Evolutionary conservation across 2,113 vertebrate genomes (phyloP), one percentile per base, ranked within the genome.

Genomic region (Indicator indicator): DNA sequence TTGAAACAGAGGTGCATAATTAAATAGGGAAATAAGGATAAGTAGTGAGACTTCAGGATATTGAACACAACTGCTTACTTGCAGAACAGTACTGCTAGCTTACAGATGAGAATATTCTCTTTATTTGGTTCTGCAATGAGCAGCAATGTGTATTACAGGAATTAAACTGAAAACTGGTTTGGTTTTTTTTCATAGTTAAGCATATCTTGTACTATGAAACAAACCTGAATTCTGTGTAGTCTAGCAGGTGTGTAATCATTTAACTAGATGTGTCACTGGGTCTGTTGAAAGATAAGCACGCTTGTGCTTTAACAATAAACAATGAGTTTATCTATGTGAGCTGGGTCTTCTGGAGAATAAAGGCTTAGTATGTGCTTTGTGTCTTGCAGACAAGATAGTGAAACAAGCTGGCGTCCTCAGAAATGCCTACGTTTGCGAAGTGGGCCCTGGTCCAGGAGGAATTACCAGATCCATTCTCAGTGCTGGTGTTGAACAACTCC

Each of bases 361-460:
- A 92, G 89, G 18, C 72, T 71, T 50, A 78, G 9, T 83, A 36
- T 96, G 38, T 83, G 89, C 81, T 95, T 94, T 88, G 55, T 96
- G 64, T 94, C 76, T 96, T 97, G 60, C 97, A 99, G 99, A 99
- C 97, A 99, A 99, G 97, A 99, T 99, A 89, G 98, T 99, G 55
- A 98, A 98, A 81, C 98, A 99, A 85, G 98, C 99, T 32, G 99
- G 99, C 0, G 89, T 83, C 88, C 97, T 99, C 94, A 98, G 90
- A 93, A 93, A 98, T 56, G 97, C 98, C 24, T 92, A 98, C 26
- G 99, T 99, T 56, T 99, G 99, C 4, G 99, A 99, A 95, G 99
- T 99, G 83, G 99, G 99, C 30, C 99, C 99, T 1, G 99, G 99
- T 32, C 99, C 99, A 1, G 99, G 99, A 16, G 99, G 99, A 42